A percentile compares a stretch with the other conserved stretches of the same genome.
Evolutionary conservation across 2,888 invertebrate species (phyloP).

Genomic region (Pardosa pseudoannulata): DNA sequence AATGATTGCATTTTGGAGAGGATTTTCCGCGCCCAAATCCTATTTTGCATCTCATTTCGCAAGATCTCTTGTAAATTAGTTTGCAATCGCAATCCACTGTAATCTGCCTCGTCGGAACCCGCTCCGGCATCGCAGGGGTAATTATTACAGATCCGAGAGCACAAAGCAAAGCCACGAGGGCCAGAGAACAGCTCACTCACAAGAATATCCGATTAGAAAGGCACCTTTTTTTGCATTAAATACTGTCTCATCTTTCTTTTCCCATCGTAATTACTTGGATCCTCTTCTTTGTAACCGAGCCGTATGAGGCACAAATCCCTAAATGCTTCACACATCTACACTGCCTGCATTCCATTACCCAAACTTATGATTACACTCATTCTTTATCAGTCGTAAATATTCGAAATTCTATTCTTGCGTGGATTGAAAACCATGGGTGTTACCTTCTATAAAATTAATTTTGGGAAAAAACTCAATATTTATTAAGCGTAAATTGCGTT

Average conservation of each 20-base stretch:
- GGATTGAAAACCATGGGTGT: not conserved
- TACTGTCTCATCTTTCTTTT: not conserved
- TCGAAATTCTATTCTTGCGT: not conserved
- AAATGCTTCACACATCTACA: not conserved
- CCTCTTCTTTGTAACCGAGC: not conserved
- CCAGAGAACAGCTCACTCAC: not conserved
- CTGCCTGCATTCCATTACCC: not conserved
- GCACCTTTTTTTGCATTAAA: not conserved
- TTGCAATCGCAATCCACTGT: constrained; percentile 22
- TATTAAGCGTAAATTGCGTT: too few relatives aligned
- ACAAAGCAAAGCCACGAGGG: not conserved
- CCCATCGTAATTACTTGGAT: not conserved
- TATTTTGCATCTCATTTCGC: constrained; percentile 57
- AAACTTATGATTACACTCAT: not conserved
- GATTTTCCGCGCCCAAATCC: constrained; percentile 34
- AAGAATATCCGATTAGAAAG: not conserved
- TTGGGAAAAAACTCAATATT: too few relatives aligned
- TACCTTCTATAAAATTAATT: too few relatives aligned
- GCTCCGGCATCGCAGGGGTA: not conserved
- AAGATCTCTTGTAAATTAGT: constrained; percentile 43
- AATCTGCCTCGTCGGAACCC: not conserved
- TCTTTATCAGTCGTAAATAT: not conserved
- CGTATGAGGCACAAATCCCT: not conserved
- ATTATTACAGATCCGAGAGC: not conserved
- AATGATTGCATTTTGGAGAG: constrained; percentile 58